Conservation (phyloP, 2,888 invertebrate genomes). For the Xylota segnis region DNA sequence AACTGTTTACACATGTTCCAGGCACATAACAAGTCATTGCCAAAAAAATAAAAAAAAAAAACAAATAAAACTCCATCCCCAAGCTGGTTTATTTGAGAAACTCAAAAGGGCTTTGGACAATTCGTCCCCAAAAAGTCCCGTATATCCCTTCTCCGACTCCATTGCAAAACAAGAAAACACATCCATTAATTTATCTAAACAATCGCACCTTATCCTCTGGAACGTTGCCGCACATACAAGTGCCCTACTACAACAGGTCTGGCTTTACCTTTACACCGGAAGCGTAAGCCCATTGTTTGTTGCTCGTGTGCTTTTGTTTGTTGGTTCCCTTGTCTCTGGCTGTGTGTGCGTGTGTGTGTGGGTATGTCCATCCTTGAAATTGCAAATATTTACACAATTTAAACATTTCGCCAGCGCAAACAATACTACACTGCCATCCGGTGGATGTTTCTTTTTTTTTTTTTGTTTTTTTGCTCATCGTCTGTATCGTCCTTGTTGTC, state of each 20-base stretch:
- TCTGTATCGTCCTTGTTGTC: neutral
- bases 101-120: neutral
- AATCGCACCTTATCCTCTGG: conserved; percentile 56
- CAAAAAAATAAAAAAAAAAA: neutral
- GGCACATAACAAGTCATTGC: conserved; percentile 29
- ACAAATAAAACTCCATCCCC: neutral
- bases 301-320: conserved; percentile 26
- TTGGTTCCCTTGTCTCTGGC: neutral
- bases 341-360: neutral
- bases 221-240: conserved; percentile 19
- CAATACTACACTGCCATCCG: conserved; percentile 32
- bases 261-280: conserved; percentile 1
- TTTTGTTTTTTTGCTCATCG: too few relatives aligned
- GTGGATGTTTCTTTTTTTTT: conserved; percentile 15
- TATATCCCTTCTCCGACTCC: conserved; percentile 27
- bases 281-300: conserved; percentile 29
- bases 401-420: conserved; percentile 62
- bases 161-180: conserved; percentile 37
- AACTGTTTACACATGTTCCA: conserved; percentile 34
- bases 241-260: neutral
- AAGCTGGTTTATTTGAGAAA: neutral
- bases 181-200: conserved; percentile 67
- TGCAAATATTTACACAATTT: conserved; percentile 69
- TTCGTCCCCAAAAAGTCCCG: neutral
- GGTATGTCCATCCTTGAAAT: conserved; percentile 38